These are phyloP conservation scores for Watsonalla binaria DNA, from an alignment of 2,888 invertebrate species.

Conservation along the genomic window DNA sequence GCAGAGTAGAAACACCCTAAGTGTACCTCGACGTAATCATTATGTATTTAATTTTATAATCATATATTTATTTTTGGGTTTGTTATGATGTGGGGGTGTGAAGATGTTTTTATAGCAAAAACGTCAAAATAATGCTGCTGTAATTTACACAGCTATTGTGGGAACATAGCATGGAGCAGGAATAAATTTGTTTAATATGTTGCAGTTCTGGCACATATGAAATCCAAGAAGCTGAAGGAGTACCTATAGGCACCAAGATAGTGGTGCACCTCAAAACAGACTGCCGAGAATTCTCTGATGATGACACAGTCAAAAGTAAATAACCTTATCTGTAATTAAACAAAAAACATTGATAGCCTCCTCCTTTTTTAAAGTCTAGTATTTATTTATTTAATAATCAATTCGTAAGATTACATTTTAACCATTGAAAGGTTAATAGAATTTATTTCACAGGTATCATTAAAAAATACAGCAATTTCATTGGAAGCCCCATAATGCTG, in stretches of 20 bases:
- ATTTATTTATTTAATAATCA: background rate
- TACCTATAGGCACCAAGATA: slow-evolving; percentile 94
- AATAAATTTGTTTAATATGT: slow-evolving; percentile 7
- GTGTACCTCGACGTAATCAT: too few relatives aligned
- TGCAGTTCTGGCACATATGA: slow-evolving; percentile 91
- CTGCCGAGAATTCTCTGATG: slow-evolving; percentile 93
- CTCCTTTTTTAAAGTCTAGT: background rate
- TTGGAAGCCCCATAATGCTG: slow-evolving; percentile 93
- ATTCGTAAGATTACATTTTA: too few relatives aligned
- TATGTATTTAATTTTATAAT: too few relatives aligned
- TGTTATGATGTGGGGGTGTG: too few relatives aligned
- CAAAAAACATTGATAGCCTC: too few relatives aligned
- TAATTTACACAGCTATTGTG: too few relatives aligned
- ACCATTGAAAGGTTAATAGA: too few relatives aligned
- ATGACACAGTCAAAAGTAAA: slow-evolving; percentile 86
- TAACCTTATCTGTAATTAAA: background rate
- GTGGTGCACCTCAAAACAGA: slow-evolving; percentile 93
- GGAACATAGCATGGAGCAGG: background rate
- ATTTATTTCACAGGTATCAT: slow-evolving; percentile 83
- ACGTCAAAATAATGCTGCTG: too few relatives aligned
- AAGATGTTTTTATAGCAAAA: too few relatives aligned
- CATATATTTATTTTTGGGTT: too few relatives aligned
- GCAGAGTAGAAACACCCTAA: too few relatives aligned
- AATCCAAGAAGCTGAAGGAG: slow-evolving; percentile 90
- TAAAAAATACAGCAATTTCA: slow-evolving; percentile 98